Evolutionary conservation across 2,797 vertebrate species (phyloP).

Genomic region (Protosalanx chinensis): DNA sequence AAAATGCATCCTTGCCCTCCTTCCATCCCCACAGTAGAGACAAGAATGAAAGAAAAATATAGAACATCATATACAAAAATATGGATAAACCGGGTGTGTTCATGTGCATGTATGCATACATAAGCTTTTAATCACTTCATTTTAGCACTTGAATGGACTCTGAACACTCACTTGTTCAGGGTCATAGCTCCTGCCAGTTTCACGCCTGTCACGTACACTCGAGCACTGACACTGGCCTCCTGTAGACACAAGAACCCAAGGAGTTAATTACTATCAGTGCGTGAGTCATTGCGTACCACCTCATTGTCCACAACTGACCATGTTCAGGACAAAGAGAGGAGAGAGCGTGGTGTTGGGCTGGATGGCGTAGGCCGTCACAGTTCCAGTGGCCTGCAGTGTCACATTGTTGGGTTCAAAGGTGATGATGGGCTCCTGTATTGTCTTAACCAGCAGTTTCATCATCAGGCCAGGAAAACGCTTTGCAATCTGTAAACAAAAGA

Average conservation of each 20-base stretch:
- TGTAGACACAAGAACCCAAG: constrained; percentile 28
- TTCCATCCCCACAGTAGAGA: no score
- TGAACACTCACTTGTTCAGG: constrained; percentile 67
- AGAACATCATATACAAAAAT: no score
- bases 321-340: constrained; percentile 69
- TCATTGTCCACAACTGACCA: constrained; percentile 56
- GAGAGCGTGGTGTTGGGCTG: constrained; percentile 64
- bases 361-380: constrained; percentile 69
- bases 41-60: no score
- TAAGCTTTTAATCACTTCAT: constrained; percentile 18
- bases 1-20: no score
- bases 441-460: constrained; percentile 70
- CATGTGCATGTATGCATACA: neutral
- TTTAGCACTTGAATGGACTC: constrained; percentile 7
- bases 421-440: constrained; percentile 39
- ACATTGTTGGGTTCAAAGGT: constrained; percentile 55
- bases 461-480: constrained; percentile 66
- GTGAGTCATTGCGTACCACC: neutral
- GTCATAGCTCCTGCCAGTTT: constrained; percentile 59
- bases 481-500: constrained; percentile 56
- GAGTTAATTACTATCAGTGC: neutral
- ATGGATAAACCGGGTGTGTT: no score
- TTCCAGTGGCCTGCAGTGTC: constrained; percentile 48
- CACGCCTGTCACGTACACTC: constrained; percentile 51
- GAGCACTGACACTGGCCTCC: constrained; percentile 64